Evolutionary conservation across 1,140 invertebrate species (phyloP), one percentile per base, ranked within the genome.

Genomic region (Drosophila dunni): DNA sequence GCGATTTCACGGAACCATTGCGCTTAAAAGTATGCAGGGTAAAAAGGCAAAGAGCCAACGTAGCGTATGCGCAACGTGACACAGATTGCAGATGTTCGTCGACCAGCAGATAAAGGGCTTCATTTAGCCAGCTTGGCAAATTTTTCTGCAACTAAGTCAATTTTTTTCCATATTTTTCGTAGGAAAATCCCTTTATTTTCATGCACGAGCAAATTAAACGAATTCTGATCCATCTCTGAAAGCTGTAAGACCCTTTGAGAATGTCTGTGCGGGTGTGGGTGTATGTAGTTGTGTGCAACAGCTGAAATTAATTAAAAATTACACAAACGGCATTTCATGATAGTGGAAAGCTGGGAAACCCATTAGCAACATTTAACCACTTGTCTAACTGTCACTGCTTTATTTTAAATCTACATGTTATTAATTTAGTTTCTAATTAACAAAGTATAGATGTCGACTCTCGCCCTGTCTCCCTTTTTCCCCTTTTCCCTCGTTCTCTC

Each of bases 261-360:
- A 9, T 11, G 29, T 63, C 9, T 8, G 44, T 24, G 7, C 40
- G 34, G 34, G 34, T 17, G 9, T 68, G 57, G 40, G 40, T 50
- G 53, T 13, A 13, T 5, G 40, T 60, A 67, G 17, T 36, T 50
- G 48, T 11, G 45, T 57, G 81, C 53, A 72, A 61, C 60, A 74
- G 50, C 58, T 45, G 61, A 85, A 76, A 82, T 85, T 85, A 85
- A 85, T 85, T 85, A 85, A 85, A 88, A 88, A 80, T 68, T 83
- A 80, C 84, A 76, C 51, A 70, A 69, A 46, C 70, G 56, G 64
- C 62, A 71, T 50, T 85, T 77, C 60, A 9, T 24, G 45, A 51
- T 61, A 45, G 29, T 36, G 15, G 48, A 20, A 54, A 64, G 48
- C 54, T 62, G 72, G 44, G 56, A 20, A 44, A 36, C 9, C 33